Conservation (phyloP, 2,797 vertebrate species). For the Leptoclinus maculatus region DNA sequence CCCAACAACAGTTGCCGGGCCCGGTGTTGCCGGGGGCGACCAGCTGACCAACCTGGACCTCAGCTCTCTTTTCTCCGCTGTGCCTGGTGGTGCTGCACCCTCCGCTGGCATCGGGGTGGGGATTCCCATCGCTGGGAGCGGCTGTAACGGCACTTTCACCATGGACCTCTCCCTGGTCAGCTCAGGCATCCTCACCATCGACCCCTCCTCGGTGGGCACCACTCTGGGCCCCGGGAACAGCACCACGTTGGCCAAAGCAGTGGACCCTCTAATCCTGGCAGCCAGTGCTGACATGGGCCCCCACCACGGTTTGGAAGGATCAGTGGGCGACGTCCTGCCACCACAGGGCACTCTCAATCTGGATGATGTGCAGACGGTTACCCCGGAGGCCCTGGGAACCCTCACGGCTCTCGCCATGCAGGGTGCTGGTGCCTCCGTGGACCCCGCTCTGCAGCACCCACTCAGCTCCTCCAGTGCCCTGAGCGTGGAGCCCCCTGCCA, state of each 20-base stretch:
- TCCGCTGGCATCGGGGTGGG: constrained; percentile 65
- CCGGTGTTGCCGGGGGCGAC: constrained; percentile 60
- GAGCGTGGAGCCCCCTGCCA: constrained; percentile 75
- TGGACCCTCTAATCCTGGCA: constrained; percentile 92
- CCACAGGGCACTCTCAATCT: constrained; percentile 89
- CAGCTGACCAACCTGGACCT: constrained; percentile 93
- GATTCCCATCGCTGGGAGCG: constrained; percentile 66
- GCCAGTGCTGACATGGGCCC: constrained; percentile 83
- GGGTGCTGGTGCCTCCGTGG: constrained; percentile 71
- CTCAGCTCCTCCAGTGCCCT: constrained; percentile 86
- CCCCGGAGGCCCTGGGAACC: constrained; percentile 89
- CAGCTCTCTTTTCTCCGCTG: constrained; percentile 91
- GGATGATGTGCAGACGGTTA: constrained; percentile 92
- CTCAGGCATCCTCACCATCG: constrained; percentile 93
- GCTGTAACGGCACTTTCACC: constrained; percentile 80
- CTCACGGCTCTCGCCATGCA: constrained; percentile 88
- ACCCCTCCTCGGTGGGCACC: constrained; percentile 88
- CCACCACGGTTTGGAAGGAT: constrained; percentile 87
- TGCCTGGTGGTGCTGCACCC: constrained; percentile 76
- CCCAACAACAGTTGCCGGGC: constrained; percentile 70
- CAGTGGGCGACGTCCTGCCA: constrained; percentile 88
- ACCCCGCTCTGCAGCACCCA: constrained; percentile 81
- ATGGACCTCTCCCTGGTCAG: constrained; percentile 90
- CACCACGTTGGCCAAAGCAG: constrained; percentile 82
- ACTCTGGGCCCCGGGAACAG: constrained; percentile 79